A percentile compares a stretch with the other conserved stretches of the same genome.
phyloP scores from a whole-genome alignment of 2,113 vertebrate genomes.

The Phrynosoma platyrhinos region DNA sequence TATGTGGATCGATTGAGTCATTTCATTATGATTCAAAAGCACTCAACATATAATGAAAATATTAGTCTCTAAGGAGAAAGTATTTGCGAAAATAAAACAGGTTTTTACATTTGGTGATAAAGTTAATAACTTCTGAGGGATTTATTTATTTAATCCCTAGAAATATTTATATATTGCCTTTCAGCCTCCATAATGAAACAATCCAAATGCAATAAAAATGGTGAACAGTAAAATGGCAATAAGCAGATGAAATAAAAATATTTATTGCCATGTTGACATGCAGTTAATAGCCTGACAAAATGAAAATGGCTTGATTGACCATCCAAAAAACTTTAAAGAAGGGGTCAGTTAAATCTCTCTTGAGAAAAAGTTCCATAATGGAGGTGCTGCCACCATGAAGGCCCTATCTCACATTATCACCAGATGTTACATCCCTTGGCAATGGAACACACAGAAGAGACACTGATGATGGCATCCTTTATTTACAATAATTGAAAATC shows the following conservation, averaged over 20 bases:
- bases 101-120: slow-evolving; percentile 14
- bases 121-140: not conserved
- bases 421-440: not conserved
- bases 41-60: slow-evolving; percentile 63
- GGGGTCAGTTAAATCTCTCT: not conserved
- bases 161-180: not conserved
- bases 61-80: slow-evolving; percentile 26
- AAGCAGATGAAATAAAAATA: not conserved
- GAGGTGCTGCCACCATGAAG: not conserved
- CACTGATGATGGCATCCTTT: not conserved
- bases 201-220: not conserved
- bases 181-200: not conserved
- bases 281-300: not conserved
- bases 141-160: not conserved
- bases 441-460: not conserved
- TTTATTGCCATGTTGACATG: not conserved
- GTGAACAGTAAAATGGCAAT: not conserved
- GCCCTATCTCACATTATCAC: not conserved
- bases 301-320: not conserved
- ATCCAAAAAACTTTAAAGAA: not conserved
- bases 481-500: not conserved
- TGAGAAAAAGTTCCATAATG: not conserved
- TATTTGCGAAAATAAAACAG: slow-evolving; percentile 21
- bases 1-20: slow-evolving; percentile 67
- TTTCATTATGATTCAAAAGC: slow-evolving; percentile 62